Evolutionary conservation across 2,797 vertebrate species (phyloP).

Genomic region (Rhinogobio ventralis): DNA sequence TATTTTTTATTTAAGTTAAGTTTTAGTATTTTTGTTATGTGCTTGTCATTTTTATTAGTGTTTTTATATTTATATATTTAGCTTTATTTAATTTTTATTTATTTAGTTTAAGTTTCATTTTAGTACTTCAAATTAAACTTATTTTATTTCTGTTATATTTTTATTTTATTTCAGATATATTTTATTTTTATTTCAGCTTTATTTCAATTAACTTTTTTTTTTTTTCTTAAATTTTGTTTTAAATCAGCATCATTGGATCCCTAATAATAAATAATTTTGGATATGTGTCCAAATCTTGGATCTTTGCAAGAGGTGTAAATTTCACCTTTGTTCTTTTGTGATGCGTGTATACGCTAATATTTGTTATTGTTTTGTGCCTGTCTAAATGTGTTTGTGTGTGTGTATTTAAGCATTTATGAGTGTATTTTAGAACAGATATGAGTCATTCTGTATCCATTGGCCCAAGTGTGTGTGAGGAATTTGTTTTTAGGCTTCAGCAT

Average conservation of each 20-base stretch:
- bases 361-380: background rate
- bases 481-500: constrained; percentile 15
- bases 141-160: background rate
- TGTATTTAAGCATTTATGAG: constrained; percentile 10
- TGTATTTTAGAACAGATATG: constrained; percentile 12
- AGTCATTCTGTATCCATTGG: constrained; percentile 18
- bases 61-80: no score
- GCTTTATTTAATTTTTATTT: background rate
- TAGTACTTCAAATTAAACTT: background rate
- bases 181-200: background rate
- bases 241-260: background rate
- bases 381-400: background rate
- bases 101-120: background rate
- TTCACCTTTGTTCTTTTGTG: background rate
- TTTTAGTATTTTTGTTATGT: background rate
- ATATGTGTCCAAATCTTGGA: background rate
- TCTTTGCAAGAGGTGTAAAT: background rate
- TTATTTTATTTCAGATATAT: no score
- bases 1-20: background rate
- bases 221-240: background rate
- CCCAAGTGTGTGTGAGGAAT: constrained; percentile 37
- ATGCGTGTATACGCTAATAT: background rate
- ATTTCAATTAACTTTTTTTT: background rate
- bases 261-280: background rate
- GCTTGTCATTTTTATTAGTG: background rate